phyloP scores from a whole-genome alignment of 2,797 vertebrate genomes.

The Sebastes minor region DNA sequence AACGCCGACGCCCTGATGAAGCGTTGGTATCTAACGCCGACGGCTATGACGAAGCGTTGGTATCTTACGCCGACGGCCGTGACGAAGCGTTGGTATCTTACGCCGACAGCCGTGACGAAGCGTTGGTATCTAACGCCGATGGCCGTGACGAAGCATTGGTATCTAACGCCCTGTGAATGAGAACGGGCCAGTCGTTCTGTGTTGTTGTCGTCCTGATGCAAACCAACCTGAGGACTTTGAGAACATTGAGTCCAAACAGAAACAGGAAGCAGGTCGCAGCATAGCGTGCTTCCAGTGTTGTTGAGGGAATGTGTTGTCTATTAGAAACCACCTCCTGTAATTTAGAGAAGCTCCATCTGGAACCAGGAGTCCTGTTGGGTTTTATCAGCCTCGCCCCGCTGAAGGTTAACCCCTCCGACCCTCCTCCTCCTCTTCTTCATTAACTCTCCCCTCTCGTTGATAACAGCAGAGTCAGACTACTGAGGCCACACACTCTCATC shows the following conservation, averaged over 20 bases:
- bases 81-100: too few species aligned
- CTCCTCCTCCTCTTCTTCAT: background rate
- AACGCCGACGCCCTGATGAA: accelerated
- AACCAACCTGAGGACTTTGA: background rate
- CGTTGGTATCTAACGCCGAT: too few species aligned
- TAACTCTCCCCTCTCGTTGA: background rate
- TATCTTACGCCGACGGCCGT: accelerated
- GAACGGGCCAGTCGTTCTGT: too few species aligned
- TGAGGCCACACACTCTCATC: conserved; percentile 48
- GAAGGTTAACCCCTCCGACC: background rate
- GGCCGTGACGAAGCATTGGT: too few species aligned
- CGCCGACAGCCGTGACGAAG: too few species aligned
- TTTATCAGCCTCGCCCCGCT: conserved; percentile 1
- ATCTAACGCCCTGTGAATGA: too few species aligned
- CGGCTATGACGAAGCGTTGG: accelerated
- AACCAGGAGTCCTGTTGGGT: background rate
- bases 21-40: too few species aligned
- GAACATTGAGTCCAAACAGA: too few species aligned
- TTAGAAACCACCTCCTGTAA: conserved; percentile 35
- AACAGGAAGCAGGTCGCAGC: too few species aligned
- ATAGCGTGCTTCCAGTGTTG: background rate
- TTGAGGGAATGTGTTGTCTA: conserved; percentile 6
- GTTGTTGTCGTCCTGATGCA: background rate
- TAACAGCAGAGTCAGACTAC: background rate
- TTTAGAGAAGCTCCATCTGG: conserved; percentile 13